Base-by-base conservation (phyloP, 2,113 vertebrate species). In the Canis aureus region DNA sequence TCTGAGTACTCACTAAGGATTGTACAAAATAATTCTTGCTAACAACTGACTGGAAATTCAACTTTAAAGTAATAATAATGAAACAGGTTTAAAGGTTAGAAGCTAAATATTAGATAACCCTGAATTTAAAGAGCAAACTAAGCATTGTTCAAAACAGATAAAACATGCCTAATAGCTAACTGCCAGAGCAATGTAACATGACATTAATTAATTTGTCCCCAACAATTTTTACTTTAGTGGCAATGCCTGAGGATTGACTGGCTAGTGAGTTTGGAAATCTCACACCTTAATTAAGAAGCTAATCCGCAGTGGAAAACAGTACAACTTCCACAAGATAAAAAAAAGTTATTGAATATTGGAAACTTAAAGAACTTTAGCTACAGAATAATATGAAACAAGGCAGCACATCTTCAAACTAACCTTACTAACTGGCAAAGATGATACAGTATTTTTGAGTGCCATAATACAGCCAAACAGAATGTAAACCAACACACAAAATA, bases 21-120 rank as follows among this genome's bases (percentile, higher is more conserved):
- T 55, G 53, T 8, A 79, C n/a, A 91, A 91, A 95, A 91, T 88
- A 93, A 90, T 78, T 89, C 25, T 71, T 93, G 25, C 62, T 81
- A 86, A 87, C 29, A 89, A 49, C 49, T 59, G 78, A 81, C 0
- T 95, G 43, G 78, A 97, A 89, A 91, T 62, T 89, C 86, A 60
- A 60, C 59, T 64, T 96, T 71, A 87, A 78, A 78, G 23, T 11
- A 74, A 43, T 83, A 89, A 38, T 7, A 87, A 55, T 66, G 69
- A 88, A 95, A 81, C 5, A 87, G 83, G 71, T 85, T 97, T 85
- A 86, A 94, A 89, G 62, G 32, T 15, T 89, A 73, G 64, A 89
- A 89, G 51, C 27, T 57, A 11, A 43, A 23, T 59, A 51, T 51
- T n/a, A 91, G 57, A 20, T 62, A 86, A 87, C 23, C 85, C 25